Evolutionary conservation across 2,113 vertebrate species (phyloP).

Genomic region (Charina bottae): DNA sequence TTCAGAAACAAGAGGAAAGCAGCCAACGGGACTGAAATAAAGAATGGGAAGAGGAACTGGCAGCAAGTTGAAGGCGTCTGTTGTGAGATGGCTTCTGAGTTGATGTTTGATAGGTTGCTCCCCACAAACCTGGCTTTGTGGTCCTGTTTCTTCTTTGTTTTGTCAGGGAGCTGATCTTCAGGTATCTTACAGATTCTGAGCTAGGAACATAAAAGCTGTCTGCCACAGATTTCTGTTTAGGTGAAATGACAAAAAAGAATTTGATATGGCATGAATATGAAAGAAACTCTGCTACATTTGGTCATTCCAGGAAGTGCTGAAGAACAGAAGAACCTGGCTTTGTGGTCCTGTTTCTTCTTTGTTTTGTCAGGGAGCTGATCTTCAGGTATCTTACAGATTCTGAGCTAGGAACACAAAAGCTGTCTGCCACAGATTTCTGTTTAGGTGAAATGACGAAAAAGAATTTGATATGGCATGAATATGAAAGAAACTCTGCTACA

Average conservation of each 20-base stretch:
- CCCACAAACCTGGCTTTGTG: not conserved
- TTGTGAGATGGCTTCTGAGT: not conserved
- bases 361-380: not conserved
- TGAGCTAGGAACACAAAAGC: not conserved
- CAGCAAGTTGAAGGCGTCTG: not conserved
- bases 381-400: not conserved
- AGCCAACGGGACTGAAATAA: not conserved
- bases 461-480: not conserved
- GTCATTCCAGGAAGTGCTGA: not conserved
- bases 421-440: not conserved
- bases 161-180: not conserved
- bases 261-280: not conserved
- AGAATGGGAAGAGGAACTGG: not conserved
- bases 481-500: not conserved
- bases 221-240: not conserved
- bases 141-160: not conserved
- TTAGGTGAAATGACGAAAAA: not conserved
- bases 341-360: not conserved
- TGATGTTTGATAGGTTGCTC: not conserved
- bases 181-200: not conserved
- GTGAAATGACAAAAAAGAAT: not conserved
- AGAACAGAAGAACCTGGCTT: not conserved
- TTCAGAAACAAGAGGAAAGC: not conserved
- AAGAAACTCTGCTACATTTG: not conserved
- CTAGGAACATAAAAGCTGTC: not conserved